Percentiles rank a stretch among this genome's conserved stretches.
Conservation (phyloP, 2,797 vertebrate genomes). For the Onychomys torridus region DNA sequence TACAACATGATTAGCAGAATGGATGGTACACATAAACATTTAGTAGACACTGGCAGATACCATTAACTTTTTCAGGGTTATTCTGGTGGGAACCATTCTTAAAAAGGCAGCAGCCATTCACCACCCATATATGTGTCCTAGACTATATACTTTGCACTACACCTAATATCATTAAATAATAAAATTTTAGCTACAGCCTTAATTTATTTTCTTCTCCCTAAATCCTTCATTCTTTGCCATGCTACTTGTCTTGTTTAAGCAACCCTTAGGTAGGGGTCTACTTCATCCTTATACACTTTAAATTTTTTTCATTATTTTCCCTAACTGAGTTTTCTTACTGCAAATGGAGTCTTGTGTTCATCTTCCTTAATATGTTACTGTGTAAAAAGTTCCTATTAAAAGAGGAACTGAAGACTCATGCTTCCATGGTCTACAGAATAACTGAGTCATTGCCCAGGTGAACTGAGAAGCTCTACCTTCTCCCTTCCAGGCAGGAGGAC, state of each 20-base stretch:
- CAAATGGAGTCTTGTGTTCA: background rate
- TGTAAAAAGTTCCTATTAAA: background rate
- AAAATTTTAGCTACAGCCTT: background rate
- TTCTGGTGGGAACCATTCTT: background rate
- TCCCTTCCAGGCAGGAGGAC: background rate
- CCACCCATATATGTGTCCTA: background rate
- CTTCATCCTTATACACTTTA: background rate
- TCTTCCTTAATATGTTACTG: background rate
- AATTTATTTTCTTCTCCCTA: background rate
- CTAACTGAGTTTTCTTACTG: background rate
- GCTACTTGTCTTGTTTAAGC: background rate
- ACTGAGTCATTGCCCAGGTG: background rate
- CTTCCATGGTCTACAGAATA: background rate
- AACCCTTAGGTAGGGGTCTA: background rate
- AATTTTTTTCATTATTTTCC: background rate
- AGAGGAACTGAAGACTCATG: background rate
- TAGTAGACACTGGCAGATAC: background rate
- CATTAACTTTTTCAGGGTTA: background rate
- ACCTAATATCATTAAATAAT: background rate
- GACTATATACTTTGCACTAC: background rate
- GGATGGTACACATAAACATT: background rate
- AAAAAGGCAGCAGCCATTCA: background rate
- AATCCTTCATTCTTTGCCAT: background rate
- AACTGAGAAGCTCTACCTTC: background rate
- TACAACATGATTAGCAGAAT: background rate